Percentiles rank a stretch among this genome's conserved stretches.
Conservation (phyloP, 2,888 invertebrate species). For the Diloba caeruleocephala region DNA sequence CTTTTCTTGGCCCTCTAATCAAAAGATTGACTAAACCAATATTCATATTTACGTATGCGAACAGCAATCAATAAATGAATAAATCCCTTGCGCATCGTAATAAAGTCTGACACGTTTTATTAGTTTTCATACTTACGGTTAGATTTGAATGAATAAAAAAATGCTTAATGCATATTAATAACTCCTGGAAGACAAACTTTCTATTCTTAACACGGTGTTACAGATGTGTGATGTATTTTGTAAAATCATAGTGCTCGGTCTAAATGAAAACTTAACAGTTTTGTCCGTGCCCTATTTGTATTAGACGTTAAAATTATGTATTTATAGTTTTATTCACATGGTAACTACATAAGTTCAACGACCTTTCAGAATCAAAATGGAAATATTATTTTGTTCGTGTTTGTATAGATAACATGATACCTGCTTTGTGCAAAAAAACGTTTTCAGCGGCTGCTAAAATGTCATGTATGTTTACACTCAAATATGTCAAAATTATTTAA, state of each 20-base stretch:
- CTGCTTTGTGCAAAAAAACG: slow-evolving; percentile 43
- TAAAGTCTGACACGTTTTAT: background rate
- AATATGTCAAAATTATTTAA: slow-evolving; percentile 54
- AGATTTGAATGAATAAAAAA: slow-evolving; percentile 1
- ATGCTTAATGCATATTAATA: slow-evolving; percentile 4
- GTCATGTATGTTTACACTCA: slow-evolving; percentile 38
- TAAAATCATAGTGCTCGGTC: slow-evolving; percentile 19
- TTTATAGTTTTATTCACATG: slow-evolving; percentile 40
- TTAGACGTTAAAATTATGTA: slow-evolving; percentile 8
- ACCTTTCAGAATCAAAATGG: slow-evolving; percentile 43
- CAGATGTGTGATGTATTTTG: slow-evolving; percentile 9
- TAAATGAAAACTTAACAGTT: slow-evolving; percentile 10
- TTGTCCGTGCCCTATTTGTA: slow-evolving; percentile 10
- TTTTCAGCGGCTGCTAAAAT: slow-evolving; percentile 22
- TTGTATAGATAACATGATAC: slow-evolving; percentile 32
- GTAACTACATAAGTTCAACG: slow-evolving; percentile 53
- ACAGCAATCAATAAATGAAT: too few species aligned
- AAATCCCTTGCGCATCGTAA: too few species aligned
- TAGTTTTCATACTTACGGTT: background rate
- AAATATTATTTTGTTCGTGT: slow-evolving; percentile 24
- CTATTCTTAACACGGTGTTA: slow-evolving; percentile 6
- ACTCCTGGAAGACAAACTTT: slow-evolving; percentile 5
- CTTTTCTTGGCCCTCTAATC: too few species aligned
- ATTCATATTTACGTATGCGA: too few species aligned
- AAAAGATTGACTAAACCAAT: too few species aligned